Percentiles rank a stretch among this genome's conserved stretches.
phyloP scores from a whole-genome alignment of 1,140 invertebrate genomes.

The Laupala kohalensis region DNA sequence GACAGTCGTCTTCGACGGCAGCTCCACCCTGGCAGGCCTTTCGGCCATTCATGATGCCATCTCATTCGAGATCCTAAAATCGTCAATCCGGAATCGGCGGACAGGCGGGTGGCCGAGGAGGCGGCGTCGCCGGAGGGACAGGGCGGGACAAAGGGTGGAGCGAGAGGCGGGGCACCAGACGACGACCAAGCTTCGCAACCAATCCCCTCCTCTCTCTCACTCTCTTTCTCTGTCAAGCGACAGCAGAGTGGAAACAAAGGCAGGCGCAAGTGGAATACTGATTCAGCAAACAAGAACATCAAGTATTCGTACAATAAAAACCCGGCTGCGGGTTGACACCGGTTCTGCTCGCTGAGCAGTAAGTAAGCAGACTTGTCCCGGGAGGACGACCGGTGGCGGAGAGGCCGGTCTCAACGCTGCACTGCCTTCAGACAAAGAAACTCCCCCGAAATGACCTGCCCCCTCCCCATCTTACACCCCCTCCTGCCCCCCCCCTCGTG shows the following conservation, averaged over 20 bases:
- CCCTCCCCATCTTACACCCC: too few relatives aligned
- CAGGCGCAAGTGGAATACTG: background rate
- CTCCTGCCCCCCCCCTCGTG: too few relatives aligned
- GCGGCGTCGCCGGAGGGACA: background rate
- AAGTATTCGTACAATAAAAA: background rate
- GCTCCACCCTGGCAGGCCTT: background rate
- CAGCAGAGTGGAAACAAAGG: background rate
- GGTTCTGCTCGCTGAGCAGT: background rate
- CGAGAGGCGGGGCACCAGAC: background rate
- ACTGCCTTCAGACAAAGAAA: too few relatives aligned
- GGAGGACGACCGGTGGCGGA: background rate
- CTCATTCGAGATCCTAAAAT: constrained; percentile 4
- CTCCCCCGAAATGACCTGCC: too few relatives aligned
- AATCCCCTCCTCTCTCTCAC: background rate
- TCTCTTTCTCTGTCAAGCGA: background rate
- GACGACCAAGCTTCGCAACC: background rate
- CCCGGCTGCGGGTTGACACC: background rate
- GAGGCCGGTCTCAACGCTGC: too few relatives aligned
- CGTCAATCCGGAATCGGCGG: constrained; percentile 1
- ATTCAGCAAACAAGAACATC: background rate
- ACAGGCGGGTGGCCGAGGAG: background rate
- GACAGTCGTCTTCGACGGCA: background rate
- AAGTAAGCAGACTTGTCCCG: too few relatives aligned
- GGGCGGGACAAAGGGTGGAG: background rate
- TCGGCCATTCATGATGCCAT: background rate